Conservation (phyloP, 2,113 vertebrate species). For the Eolophus roseicapilla region DNA sequence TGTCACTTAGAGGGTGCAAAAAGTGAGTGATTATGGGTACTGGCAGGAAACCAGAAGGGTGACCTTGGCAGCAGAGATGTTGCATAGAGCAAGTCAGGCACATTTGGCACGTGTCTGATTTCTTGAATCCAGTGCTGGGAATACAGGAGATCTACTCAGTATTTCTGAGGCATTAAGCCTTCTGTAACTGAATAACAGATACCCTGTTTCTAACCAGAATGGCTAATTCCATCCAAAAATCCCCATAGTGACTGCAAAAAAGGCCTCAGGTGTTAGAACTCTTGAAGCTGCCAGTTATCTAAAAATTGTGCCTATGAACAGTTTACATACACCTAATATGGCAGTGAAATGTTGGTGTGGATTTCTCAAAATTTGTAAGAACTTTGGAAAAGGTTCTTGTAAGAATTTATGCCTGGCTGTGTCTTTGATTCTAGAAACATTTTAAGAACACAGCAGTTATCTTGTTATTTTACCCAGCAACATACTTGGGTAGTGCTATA, state of each 20-base stretch:
- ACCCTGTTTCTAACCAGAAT: not conserved
- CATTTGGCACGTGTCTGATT: not conserved
- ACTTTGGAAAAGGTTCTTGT: not conserved
- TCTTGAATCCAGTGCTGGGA: not conserved
- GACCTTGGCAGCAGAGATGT: not conserved
- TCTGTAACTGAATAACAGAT: not conserved
- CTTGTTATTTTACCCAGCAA: not conserved
- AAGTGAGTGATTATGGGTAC: not conserved
- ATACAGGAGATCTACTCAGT: not conserved
- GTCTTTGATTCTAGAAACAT: not conserved
- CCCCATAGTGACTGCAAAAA: not conserved
- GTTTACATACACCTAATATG: not conserved
- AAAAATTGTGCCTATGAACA: not conserved
- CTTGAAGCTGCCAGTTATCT: not conserved
- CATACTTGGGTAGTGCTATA: not conserved
- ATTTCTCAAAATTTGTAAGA: not conserved
- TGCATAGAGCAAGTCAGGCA: not conserved
- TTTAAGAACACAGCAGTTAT: not conserved
- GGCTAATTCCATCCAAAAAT: not conserved
- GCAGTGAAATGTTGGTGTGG: not conserved
- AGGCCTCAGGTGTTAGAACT: not conserved
- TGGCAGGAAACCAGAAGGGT: not conserved
- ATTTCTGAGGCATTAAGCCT: not conserved
- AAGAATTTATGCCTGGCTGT: not conserved
- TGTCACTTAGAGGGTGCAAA: not conserved